Percentiles rank a stretch among this genome's conserved stretches.
phyloP scores from a whole-genome alignment of 2,113 vertebrate species.

The Pseudorhombus dupliciocellatus region DNA sequence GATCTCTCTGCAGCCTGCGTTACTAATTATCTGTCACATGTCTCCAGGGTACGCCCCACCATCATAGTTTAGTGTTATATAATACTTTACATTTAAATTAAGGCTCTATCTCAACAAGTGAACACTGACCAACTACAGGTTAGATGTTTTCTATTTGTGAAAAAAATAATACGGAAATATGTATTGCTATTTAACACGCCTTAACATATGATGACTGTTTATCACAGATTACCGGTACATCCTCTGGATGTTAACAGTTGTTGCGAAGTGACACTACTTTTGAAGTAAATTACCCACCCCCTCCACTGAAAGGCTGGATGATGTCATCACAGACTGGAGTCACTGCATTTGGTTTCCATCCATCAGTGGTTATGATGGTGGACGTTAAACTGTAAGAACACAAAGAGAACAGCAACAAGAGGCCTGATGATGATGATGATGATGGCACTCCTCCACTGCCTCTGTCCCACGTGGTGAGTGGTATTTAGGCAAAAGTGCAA shows the following conservation, averaged over 20 bases:
- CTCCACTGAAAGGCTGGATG: too few species aligned
- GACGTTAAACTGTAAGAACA: background rate
- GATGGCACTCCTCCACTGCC: slow-evolving; percentile 9
- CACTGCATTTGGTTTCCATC: slow-evolving; percentile 19
- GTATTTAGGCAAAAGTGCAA: background rate
- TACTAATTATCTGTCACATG: background rate
- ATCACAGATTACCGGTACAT: background rate
- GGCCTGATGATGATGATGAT: slow-evolving; percentile 28
- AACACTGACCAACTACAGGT: background rate
- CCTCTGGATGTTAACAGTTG: background rate
- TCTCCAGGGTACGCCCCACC: background rate
- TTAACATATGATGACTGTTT: background rate
- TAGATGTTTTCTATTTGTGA: background rate
- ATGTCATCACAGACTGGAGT: too few species aligned
- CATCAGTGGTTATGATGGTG: background rate
- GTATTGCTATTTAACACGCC: background rate
- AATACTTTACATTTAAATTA: background rate
- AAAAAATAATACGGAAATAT: too few species aligned
- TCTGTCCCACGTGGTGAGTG: too few species aligned
- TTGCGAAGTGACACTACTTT: too few species aligned
- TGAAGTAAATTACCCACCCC: too few species aligned
- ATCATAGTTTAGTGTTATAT: background rate
- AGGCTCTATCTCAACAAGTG: background rate
- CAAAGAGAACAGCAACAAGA: slow-evolving; percentile 29
- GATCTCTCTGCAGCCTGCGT: background rate